Evolutionary conservation across 1,140 invertebrate species (phyloP), one percentile per base, ranked within the genome.

Genomic region (Pectinophora gossypiella): DNA sequence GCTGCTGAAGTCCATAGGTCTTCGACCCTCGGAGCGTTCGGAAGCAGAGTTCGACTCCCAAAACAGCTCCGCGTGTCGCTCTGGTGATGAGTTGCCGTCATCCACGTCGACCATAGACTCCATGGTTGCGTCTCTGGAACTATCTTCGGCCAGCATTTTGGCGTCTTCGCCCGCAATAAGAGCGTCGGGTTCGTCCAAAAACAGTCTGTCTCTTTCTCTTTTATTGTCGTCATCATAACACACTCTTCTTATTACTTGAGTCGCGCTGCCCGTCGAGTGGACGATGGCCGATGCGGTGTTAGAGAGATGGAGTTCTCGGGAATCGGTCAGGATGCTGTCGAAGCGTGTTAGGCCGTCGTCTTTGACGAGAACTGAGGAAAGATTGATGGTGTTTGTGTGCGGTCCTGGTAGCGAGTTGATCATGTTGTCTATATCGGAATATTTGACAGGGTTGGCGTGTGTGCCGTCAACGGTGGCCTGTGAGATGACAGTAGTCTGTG

Each of bases 31-130:
- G 0, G 72, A 78, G n/a, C 81, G 68, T 44, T 83, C 81, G 0
- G 77, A 83, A 0, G 77, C 68, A 0, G 83, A 84, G 32, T 81
- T 86, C 0, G 83, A 82, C 46, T 89, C 86, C 87, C 87, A 89
- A 50, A 87, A 89, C 13, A 88, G 54, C 51, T 88, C 86, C 1
- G 77, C 56, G 51, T 82, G 73, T 16, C 80, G 63, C 48, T 88
- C 86, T 1, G 86, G 85, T 0, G 79, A 81, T 0, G 83, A 88
- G 15, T 69, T 53, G n/a, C 80, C 77, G 9, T 85, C 80, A 47
- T 82, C 76, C 5, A 68, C 68, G 47, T 79, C 84, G 3, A 62
- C 59, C 9, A 76, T 75, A 0, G 84, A 82, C 35, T 81, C 81
- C 0, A 82, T 47, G 0, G 76, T 76, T 7, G 64, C 75, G 9